Conservation (phyloP, 1,140 invertebrate genomes). For the Heliconius eleuchia region DNA sequence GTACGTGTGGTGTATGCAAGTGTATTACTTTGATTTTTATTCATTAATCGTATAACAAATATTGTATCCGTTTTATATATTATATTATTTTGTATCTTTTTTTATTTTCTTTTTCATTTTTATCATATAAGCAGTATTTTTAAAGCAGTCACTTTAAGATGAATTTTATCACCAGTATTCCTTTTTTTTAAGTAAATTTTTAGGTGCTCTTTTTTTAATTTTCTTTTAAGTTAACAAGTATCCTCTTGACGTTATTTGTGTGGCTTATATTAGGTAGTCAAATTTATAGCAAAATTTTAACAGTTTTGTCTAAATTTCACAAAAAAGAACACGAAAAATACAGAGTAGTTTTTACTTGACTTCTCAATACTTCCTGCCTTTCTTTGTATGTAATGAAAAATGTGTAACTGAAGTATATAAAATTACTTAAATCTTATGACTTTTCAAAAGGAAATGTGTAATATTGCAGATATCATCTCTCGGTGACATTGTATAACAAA, state of each 20-base stretch:
- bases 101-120: neutral
- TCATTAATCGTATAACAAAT: neutral
- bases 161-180: neutral
- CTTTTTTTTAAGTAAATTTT: neutral
- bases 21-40: conserved; percentile 15
- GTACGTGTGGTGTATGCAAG: conserved; percentile 46
- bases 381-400: neutral
- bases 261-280: conserved; percentile 18
- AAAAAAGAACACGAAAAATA: neutral
- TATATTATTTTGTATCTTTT: conserved; percentile 8
- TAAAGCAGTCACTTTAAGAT: neutral
- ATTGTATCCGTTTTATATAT: conserved; percentile 10
- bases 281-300: conserved; percentile 5
- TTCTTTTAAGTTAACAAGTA: conserved; percentile 12
- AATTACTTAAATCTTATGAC: neutral
- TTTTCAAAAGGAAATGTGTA: neutral
- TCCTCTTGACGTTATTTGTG: conserved; percentile 29
- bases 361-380: neutral
- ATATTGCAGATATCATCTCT: conserved; percentile 21
- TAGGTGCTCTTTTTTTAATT: conserved; percentile 6
- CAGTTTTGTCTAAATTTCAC: neutral
- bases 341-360: neutral
- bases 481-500: conserved; percentile 32
- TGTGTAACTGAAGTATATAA: neutral
- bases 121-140: conserved; percentile 7